These are phyloP conservation scores for Drosophila sulfurigaster DNA, from an alignment of 1,140 invertebrate genomes.

Conservation along the genomic window DNA sequence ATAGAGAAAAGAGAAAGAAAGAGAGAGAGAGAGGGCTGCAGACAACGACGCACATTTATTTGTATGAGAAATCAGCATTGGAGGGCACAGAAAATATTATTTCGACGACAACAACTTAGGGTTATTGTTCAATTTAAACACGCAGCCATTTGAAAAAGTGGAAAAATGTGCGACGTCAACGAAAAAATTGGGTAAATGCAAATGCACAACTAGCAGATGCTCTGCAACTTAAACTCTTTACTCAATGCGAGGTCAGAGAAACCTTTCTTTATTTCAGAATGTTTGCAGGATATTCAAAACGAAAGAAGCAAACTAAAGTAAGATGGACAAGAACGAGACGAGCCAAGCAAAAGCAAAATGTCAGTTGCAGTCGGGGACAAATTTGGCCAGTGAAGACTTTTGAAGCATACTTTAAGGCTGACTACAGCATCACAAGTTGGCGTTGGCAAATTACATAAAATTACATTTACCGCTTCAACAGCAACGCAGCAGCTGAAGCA, in stretches of 20 bases:
- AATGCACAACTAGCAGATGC: neutral
- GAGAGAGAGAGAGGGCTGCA: neutral
- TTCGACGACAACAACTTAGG: conserved; percentile 81
- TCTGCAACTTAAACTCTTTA: neutral
- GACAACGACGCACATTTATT: conserved; percentile 55
- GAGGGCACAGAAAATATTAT: conserved; percentile 79
- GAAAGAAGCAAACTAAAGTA: conserved; percentile 38
- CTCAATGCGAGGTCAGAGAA: neutral
- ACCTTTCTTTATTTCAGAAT: neutral
- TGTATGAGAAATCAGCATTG: conserved; percentile 75
- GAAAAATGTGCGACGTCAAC: conserved; percentile 56
- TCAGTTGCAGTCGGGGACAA: conserved; percentile 72
- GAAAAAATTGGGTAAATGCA: conserved; percentile 18
- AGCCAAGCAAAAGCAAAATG: conserved; percentile 38
- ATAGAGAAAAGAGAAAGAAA: conserved; percentile 3
- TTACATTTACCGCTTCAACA: conserved; percentile 54
- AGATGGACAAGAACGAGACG: conserved; percentile 44
- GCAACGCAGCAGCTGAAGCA: no score
- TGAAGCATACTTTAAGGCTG: conserved; percentile 58
- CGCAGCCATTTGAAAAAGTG: conserved; percentile 75
- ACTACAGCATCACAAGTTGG: conserved; percentile 1
- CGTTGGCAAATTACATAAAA: conserved; percentile 49
- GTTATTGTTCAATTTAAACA: conserved; percentile 83
- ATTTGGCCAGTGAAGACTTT: conserved; percentile 62
- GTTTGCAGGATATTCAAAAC: conserved; percentile 6